Percentiles rank a stretch among this genome's conserved stretches.
Conservation (phyloP, 1,140 invertebrate species). For the Macrosteles quadrilineatus region DNA sequence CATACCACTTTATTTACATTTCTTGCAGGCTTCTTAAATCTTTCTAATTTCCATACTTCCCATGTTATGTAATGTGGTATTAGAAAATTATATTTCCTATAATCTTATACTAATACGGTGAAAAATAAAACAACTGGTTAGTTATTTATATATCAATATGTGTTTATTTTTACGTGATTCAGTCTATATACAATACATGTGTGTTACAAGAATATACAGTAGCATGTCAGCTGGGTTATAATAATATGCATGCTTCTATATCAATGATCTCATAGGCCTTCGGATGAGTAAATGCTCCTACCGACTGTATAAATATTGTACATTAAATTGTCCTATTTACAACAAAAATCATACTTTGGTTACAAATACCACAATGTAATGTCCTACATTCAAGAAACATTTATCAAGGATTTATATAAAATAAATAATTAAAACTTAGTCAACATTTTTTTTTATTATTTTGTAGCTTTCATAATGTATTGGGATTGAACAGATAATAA, state of each 20-base stretch:
- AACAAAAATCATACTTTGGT: slow-evolving; percentile 22
- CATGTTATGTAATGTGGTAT: no score
- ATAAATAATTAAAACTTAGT: not conserved
- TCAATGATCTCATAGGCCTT: not conserved
- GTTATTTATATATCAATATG: slow-evolving; percentile 29
- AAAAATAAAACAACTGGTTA: no score
- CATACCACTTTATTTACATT: no score
- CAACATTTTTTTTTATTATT: not conserved
- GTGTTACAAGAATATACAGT: slow-evolving; percentile 31
- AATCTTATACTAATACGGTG: no score
- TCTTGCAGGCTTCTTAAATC: no score
- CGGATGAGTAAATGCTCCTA: not conserved
- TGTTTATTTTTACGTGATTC: slow-evolving; percentile 26
- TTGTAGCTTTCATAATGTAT: not conserved
- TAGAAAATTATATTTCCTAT: no score
- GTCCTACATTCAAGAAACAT: not conserved
- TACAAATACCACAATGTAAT: slow-evolving; percentile 4
- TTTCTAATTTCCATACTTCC: no score
- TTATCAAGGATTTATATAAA: not conserved
- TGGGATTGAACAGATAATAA: not conserved
- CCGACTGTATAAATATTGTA: slow-evolving; percentile 11
- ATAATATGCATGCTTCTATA: not conserved
- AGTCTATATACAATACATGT: slow-evolving; percentile 30
- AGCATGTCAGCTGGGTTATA: slow-evolving; percentile 7
- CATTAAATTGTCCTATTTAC: slow-evolving; percentile 10